These are phyloP conservation scores for Formica selysi DNA, from an alignment of 1,140 invertebrate genomes.

Conservation along the genomic window DNA sequence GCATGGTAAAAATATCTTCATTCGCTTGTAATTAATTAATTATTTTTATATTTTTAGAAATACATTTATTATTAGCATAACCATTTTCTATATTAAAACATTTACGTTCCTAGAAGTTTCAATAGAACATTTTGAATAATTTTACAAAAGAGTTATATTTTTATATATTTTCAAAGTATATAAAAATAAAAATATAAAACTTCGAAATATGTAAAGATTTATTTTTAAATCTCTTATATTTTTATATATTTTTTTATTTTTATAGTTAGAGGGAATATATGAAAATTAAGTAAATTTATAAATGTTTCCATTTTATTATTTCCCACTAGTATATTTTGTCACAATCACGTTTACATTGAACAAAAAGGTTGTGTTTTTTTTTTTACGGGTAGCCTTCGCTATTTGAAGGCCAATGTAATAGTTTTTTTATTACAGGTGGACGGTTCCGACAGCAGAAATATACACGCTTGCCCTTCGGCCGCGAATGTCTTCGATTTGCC, in stretches of 20 bases:
- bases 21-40: neutral
- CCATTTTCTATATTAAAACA: too few species aligned
- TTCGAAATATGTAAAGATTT: too few species aligned
- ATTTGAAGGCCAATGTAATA: slow-evolving; percentile 56
- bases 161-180: neutral
- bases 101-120: neutral
- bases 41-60: neutral
- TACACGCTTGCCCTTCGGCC: slow-evolving; percentile 55
- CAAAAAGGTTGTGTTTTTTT: neutral
- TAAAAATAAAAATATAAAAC: too few species aligned
- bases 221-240: too few species aligned
- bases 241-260: too few species aligned
- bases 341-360: neutral
- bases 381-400: slow-evolving; percentile 50
- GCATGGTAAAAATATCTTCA: neutral
- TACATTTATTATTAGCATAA: neutral
- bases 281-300: too few species aligned
- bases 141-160: neutral
- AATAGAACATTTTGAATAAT: neutral
- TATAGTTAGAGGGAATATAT: too few species aligned
- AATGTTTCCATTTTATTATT: neutral
- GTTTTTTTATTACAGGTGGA: slow-evolving; percentile 66
- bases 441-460: slow-evolving; percentile 59
- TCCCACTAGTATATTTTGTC: neutral
- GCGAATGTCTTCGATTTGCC: slow-evolving; percentile 76